A percentile compares a stretch with the other conserved stretches of the same genome.
phyloP scores from a whole-genome alignment of 2,113 vertebrate species.

The Rynchops niger region DNA sequence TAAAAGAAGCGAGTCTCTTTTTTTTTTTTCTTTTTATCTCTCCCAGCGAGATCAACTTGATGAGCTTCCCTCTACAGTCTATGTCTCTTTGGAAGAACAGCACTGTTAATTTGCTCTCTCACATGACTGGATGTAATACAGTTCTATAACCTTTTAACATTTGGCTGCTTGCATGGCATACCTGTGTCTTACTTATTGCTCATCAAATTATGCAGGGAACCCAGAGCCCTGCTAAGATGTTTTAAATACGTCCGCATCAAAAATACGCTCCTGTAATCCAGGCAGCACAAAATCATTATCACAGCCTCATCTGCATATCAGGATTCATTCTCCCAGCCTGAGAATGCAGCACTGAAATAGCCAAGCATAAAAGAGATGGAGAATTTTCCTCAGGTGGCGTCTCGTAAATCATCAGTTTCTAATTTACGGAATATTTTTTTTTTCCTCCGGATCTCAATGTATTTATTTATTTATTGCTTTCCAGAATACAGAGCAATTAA shows the following conservation, averaged over 20 bases:
- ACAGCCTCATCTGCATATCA: slow-evolving; percentile 58
- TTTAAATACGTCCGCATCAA: slow-evolving; percentile 49
- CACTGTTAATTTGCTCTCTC: slow-evolving; percentile 59
- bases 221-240: slow-evolving; percentile 30
- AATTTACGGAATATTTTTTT: not conserved
- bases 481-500: slow-evolving; percentile 50
- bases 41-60: not conserved
- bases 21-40: not conserved
- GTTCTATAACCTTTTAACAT: slow-evolving; percentile 64
- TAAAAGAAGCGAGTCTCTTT: not conserved
- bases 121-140: slow-evolving; percentile 53
- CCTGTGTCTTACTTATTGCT: slow-evolving; percentile 63
- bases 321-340: slow-evolving; percentile 40
- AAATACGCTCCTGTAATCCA: slow-evolving; percentile 48
- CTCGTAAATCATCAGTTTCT: slow-evolving; percentile 56
- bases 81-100: slow-evolving; percentile 43
- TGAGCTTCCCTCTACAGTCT: not conserved
- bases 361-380: slow-evolving; percentile 50
- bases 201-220: slow-evolving; percentile 59
- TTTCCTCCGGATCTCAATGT: not conserved
- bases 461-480: slow-evolving; percentile 60
- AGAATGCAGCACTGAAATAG: slow-evolving; percentile 39
- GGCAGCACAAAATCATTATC: slow-evolving; percentile 62
- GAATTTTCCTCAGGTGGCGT: slow-evolving; percentile 50
- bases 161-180: slow-evolving; percentile 42